Evolutionary conservation across 1,140 invertebrate species (phyloP).

Genomic region (Spodoptera frugiperda): DNA sequence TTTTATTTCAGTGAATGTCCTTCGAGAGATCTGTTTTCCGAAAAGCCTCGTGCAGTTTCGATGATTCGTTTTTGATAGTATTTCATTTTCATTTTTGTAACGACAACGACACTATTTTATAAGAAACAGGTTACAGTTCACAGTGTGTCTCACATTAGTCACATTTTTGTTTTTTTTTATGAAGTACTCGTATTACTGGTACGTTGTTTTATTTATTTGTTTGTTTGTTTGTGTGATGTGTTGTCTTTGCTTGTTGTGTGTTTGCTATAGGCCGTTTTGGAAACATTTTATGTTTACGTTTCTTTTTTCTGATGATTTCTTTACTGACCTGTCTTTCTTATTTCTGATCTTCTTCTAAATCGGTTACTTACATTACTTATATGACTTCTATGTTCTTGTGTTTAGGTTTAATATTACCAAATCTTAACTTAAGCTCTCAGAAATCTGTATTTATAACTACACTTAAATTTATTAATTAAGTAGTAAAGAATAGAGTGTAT

Average conservation of each 20-base stretch:
- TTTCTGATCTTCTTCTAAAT: conserved; percentile 67
- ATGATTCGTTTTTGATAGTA: conserved; percentile 68
- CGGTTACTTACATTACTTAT: conserved; percentile 52
- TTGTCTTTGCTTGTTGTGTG: conserved; percentile 84
- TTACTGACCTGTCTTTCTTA: conserved; percentile 60
- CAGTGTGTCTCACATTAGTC: conserved; percentile 72
- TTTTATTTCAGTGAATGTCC: conserved; percentile 78
- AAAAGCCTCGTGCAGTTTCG: conserved; percentile 71
- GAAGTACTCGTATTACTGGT: conserved; percentile 69
- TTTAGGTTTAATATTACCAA: conserved; percentile 38
- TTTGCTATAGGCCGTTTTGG: conserved; percentile 86
- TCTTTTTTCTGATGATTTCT: conserved; percentile 53
- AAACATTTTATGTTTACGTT: conserved; percentile 71
- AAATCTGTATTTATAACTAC: conserved; percentile 46
- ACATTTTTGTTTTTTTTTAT: conserved; percentile 73
- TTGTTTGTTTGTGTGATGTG: conserved; percentile 77
- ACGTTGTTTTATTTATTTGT: conserved; percentile 67
- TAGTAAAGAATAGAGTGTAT: conserved; percentile 42
- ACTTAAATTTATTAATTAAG: conserved; percentile 31
- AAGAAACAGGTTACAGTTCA: conserved; percentile 69
- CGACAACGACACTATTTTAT: conserved; percentile 71
- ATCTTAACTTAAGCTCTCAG: conserved; percentile 36
- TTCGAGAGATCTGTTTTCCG: conserved; percentile 85
- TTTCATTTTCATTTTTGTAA: conserved; percentile 78
- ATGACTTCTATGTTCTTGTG: conserved; percentile 46